These are phyloP conservation scores for Diploptera punctata DNA, from an alignment of 2,888 invertebrate genomes.

Conservation along the genomic window DNA sequence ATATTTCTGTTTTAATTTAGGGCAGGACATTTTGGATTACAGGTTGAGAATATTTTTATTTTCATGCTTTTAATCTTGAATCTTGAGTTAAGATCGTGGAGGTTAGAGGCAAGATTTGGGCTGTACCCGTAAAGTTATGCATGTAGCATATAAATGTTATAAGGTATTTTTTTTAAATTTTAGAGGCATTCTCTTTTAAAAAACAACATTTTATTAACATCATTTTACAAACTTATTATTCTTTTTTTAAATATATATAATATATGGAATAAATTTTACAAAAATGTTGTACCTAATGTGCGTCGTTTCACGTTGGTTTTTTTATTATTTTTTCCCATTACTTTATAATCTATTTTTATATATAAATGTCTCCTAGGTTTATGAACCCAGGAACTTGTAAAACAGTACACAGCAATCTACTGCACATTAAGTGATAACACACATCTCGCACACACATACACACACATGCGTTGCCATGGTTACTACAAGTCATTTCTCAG, in stretches of 20 bases:
- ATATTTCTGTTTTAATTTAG: too few species aligned
- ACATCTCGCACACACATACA: conserved; percentile 5
- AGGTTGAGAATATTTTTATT: not conserved
- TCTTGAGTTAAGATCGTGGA: conserved; percentile 7
- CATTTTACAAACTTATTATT: conserved; percentile 48
- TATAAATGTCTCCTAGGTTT: conserved; percentile 35
- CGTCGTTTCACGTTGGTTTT: conserved; percentile 43
- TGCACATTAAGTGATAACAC: conserved; percentile 32
- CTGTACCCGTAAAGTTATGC: conserved; percentile 39
- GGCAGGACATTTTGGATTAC: too few species aligned
- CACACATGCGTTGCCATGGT: too few species aligned
- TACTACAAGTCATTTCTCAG: too few species aligned
- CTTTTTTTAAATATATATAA: conserved; percentile 42
- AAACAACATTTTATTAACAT: conserved; percentile 46
- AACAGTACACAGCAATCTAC: conserved; percentile 35
- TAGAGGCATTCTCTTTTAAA: conserved; percentile 42
- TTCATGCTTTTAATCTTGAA: conserved; percentile 4
- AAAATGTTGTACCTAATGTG: conserved; percentile 45
- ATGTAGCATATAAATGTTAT: conserved; percentile 37
- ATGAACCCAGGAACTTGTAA: conserved; percentile 40
- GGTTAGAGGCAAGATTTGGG: conserved; percentile 35
- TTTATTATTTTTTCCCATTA: conserved; percentile 30
- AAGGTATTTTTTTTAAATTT: conserved; percentile 38
- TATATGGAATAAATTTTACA: conserved; percentile 44
- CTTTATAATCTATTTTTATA: too few species aligned